Conservation (phyloP, 2,797 vertebrate species). For the Odontamblyopus rebecca region DNA sequence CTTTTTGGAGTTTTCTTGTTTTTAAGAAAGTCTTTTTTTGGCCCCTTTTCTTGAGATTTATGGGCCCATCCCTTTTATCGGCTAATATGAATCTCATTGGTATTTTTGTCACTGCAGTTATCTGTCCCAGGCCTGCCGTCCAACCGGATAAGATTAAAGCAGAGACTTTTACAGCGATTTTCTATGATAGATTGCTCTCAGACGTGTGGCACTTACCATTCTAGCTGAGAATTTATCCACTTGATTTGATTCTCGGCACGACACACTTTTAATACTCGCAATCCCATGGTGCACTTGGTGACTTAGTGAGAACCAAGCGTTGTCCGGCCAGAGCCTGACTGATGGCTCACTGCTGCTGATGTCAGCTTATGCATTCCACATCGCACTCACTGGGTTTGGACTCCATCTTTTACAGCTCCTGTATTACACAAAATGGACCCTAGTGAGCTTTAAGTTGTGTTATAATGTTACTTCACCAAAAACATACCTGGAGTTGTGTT, state of each 20-base stretch:
- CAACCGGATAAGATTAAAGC: slow-evolving; percentile 34
- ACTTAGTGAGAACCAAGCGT: slow-evolving; percentile 11
- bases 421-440: too few species aligned
- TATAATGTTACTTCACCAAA: too few species aligned
- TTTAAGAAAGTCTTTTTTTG: slow-evolving; percentile 32
- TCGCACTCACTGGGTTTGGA: slow-evolving; percentile 20
- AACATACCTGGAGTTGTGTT: too few species aligned
- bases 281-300: slow-evolving; percentile 23
- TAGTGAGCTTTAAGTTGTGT: too few species aligned
- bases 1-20: slow-evolving; percentile 15
- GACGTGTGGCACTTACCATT: slow-evolving; percentile 37
- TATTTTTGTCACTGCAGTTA: slow-evolving; percentile 21
- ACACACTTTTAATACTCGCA: slow-evolving; percentile 42
- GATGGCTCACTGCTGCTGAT: slow-evolving; percentile 8
- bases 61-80: slow-evolving; percentile 27
- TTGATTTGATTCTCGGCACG: slow-evolving; percentile 52
- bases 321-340: slow-evolving; percentile 18
- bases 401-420: slow-evolving; percentile 6
- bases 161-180: slow-evolving; percentile 22
- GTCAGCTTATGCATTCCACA: slow-evolving; percentile 4
- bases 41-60: slow-evolving; percentile 22
- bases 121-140: slow-evolving; percentile 22
- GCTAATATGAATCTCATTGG: slow-evolving; percentile 25
- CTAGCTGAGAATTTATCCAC: slow-evolving; percentile 43
- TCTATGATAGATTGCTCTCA: slow-evolving; percentile 50